These are phyloP conservation scores for Brachirus orientalis DNA, from an alignment of 2,113 vertebrate genomes.

Conservation along the genomic window DNA sequence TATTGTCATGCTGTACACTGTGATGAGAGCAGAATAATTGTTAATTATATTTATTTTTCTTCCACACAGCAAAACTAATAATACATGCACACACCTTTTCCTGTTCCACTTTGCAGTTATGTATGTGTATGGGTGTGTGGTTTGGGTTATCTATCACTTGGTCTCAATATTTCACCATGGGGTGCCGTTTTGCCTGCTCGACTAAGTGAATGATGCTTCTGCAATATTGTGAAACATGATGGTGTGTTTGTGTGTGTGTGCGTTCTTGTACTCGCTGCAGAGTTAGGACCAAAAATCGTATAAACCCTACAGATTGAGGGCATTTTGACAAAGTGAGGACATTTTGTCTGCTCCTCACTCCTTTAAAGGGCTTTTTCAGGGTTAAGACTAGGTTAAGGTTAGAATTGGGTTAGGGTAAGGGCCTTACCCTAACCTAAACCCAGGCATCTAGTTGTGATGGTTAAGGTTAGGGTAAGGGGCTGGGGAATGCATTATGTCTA, in stretches of 20 bases:
- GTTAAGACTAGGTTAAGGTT: no score
- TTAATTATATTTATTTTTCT: neutral
- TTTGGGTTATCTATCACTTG: conserved; percentile 56
- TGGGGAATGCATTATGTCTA: no score
- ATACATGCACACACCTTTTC: neutral
- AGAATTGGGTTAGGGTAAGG: no score
- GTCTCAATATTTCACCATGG: conserved; percentile 61
- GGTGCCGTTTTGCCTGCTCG: conserved; percentile 59
- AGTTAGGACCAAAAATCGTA: no score
- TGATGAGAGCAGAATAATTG: neutral
- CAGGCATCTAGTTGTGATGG: no score
- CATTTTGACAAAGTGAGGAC: no score
- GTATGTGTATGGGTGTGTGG: neutral
- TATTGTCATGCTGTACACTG: neutral
- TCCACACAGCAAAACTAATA: neutral
- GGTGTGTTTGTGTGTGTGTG: conserved; percentile 26
- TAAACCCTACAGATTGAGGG: no score
- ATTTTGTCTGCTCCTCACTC: no score
- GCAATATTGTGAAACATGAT: conserved; percentile 55
- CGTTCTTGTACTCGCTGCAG: no score
- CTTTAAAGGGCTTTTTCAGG: no score
- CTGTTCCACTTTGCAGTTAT: neutral
- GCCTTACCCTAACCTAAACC: no score
- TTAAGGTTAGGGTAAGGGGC: no score
- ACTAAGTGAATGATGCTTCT: conserved; percentile 59